Evolutionary conservation across 2,888 invertebrate genomes (phyloP).

Genomic region (Lordiphosa andalusiaca): DNA sequence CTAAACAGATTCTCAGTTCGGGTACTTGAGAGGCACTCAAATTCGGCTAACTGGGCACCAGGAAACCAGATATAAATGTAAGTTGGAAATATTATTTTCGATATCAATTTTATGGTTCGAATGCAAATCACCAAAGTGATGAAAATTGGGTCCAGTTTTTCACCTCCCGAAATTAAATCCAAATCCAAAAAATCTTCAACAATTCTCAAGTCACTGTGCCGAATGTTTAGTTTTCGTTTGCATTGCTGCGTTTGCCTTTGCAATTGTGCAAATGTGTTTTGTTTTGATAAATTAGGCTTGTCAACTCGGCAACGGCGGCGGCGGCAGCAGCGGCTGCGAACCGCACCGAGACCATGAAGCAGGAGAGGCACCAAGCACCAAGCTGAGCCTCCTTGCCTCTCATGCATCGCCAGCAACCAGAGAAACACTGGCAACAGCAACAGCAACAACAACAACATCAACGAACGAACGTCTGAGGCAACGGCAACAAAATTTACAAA

Average conservation of each 20-base stretch:
- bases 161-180: too few species aligned
- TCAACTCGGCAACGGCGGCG: conserved; percentile 66
- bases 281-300: conserved; percentile 79
- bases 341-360: conserved; percentile 37
- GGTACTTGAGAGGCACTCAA: too few species aligned
- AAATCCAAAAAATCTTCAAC: background rate
- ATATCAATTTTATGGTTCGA: too few species aligned
- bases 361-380: conserved; percentile 10
- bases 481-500: conserved; percentile 65
- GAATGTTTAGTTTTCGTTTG: conserved; percentile 48
- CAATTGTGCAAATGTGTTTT: conserved; percentile 76
- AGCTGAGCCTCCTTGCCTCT: conserved; percentile 13
- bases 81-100: too few species aligned
- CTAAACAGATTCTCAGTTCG: too few species aligned
- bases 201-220: conserved; percentile 41
- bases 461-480: conserved; percentile 19
- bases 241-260: conserved; percentile 68
- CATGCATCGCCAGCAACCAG: conserved; percentile 5
- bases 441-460: conserved; percentile 2
- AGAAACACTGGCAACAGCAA: conserved; percentile 10
- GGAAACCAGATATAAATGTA: too few species aligned
- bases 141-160: too few species aligned
- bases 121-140: too few species aligned
- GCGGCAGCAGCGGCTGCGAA: conserved; percentile 43
- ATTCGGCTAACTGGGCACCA: too few species aligned